Evolutionary conservation across 2,113 vertebrate species (phyloP).

Genomic region (Dicaeum eximium): DNA sequence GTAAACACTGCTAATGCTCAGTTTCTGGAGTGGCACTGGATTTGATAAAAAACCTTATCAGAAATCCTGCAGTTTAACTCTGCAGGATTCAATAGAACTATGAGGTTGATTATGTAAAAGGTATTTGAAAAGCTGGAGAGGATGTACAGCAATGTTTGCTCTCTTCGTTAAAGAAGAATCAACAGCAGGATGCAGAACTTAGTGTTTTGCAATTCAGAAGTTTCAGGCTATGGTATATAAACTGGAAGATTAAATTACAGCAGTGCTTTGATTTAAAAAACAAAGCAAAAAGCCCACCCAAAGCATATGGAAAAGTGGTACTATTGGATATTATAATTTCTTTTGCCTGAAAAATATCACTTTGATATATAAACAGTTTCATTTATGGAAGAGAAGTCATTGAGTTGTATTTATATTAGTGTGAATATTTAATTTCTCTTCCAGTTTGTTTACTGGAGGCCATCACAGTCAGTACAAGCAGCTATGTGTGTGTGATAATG

Average conservation of each 20-base stretch:
- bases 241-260: background rate
- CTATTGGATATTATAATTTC: background rate
- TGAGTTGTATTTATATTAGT: background rate
- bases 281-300: background rate
- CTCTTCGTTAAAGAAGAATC: background rate
- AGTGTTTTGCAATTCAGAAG: background rate
- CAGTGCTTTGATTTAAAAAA: background rate
- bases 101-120: background rate
- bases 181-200: background rate
- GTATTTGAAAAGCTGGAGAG: background rate
- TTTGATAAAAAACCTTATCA: slow-evolving; percentile 2
- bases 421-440: slow-evolving; percentile 4
- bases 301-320: background rate
- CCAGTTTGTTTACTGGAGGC: slow-evolving; percentile 22
- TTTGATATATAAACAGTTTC: background rate
- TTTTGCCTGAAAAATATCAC: background rate
- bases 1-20: background rate
- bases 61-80: background rate
- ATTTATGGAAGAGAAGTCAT: background rate
- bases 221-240: background rate
- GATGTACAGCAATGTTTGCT: background rate
- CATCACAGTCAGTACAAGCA: background rate
- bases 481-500: background rate
- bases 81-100: background rate
- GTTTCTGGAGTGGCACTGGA: background rate